Base-by-base conservation (phyloP, 2,888 invertebrate genomes). In the Elaeidobius kamerunicus region DNA sequence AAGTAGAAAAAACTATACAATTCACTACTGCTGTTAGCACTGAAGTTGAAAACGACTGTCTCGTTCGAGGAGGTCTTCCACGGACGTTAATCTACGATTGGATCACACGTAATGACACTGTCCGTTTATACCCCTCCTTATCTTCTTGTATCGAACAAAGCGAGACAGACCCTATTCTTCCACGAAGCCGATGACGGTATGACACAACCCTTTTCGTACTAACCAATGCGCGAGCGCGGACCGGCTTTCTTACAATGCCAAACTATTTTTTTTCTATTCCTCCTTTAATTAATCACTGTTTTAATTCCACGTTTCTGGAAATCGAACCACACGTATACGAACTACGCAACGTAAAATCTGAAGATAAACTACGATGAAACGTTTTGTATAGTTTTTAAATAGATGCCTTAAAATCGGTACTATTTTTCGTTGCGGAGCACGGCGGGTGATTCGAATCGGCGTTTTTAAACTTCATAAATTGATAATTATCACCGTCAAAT, bases 11-110 rank as follows among this genome's bases (percentile, higher is more conserved):
- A 67, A 65, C 64, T 63, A 65, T 63, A 64, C 63, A 67, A 66
- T 58, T 64, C 61, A 61, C 60, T 67, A 68, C 69, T 66, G 62
- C 63, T 67, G 70, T 66, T 65, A 64, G 63, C 69, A 69, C 68
- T 62, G 63, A 65, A 61, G 64, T 65, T 64, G n/a, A 63, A 66
- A 65, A 65, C 64, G 67, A 73, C 69, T 70, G 70, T 65, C 66
- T 61, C 58, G 56, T 50, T 55, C 52, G 52, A 53, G 64, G 66
- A 67, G 69, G 68, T 68, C 68, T 67, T 65, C 63, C 67, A 70
- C 69, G 73, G 73, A 73, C 73, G 73, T 73, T 72, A 53, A 60
- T 72, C 71, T 72, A 71, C 71, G 61, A 61, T 59, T 45, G 58
- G 39, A 61, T 61, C 70, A 70, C 70, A 56, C 65, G 14, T 15